A percentile compares a stretch with the other conserved stretches of the same genome.
Conservation (phyloP, 2,113 vertebrate genomes). For the Rhagologus leucostigma region DNA sequence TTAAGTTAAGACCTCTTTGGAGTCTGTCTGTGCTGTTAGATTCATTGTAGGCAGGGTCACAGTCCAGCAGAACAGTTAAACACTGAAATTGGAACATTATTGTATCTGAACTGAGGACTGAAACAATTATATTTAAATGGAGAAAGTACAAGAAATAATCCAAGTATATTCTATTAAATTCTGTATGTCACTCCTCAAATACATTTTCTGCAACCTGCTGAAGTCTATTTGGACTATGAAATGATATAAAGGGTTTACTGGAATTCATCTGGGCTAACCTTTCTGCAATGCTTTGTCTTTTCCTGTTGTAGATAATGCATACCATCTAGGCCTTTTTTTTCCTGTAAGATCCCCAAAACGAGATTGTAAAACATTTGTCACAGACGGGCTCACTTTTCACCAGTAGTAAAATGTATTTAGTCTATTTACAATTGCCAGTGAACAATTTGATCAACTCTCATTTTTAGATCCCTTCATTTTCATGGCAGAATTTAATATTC, state of each 20-base stretch:
- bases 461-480: neutral
- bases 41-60: neutral
- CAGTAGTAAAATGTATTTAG: neutral
- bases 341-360: neutral
- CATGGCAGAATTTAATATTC: neutral
- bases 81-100: neutral
- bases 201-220: neutral
- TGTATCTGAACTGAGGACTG: neutral
- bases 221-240: neutral
- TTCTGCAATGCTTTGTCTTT: constrained; percentile 16
- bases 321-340: neutral
- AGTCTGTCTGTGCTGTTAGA: neutral
- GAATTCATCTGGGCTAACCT: neutral
- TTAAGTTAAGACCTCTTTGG: neutral
- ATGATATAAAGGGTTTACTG: neutral
- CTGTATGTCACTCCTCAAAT: neutral
- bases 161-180: neutral
- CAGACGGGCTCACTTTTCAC: neutral
- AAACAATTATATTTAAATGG: neutral
- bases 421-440: neutral
- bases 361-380: neutral
- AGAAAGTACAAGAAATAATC: neutral
- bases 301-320: neutral
- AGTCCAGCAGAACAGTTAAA: neutral
- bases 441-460: neutral